A percentile compares a stretch with the other conserved stretches of the same genome.
These are phyloP conservation scores for Leuciscus waleckii DNA, from an alignment of 2,797 vertebrate genomes.

Conservation along the genomic window DNA sequence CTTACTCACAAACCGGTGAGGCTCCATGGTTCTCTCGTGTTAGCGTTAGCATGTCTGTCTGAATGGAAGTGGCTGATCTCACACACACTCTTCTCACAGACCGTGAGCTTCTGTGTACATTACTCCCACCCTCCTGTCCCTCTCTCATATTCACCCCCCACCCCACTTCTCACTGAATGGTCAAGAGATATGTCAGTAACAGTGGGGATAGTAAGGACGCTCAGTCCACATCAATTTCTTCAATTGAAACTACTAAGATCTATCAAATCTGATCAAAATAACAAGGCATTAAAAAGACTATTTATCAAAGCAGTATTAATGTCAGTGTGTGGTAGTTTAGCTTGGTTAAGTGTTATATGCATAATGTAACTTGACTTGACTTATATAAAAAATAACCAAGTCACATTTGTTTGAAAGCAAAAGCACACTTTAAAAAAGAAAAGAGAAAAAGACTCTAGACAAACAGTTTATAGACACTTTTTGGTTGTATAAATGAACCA, in stretches of 20 bases:
- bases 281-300: neutral
- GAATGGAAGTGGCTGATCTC: conserved; percentile 4
- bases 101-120: conserved; percentile 13
- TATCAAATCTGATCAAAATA: neutral
- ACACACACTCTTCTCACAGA: neutral
- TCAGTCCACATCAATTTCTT: neutral
- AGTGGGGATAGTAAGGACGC: neutral
- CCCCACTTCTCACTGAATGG: neutral
- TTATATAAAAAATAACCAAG: neutral
- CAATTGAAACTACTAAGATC: neutral
- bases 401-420: neutral
- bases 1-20: conserved; percentile 56
- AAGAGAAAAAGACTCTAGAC: neutral
- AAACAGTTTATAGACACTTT: neutral
- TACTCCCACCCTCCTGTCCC: conserved; percentile 10
- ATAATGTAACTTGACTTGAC: too few species aligned
- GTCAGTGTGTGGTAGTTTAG: neutral
- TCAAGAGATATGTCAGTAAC: neutral
- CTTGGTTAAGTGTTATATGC: neutral
- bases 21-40: conserved; percentile 53
- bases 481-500: neutral
- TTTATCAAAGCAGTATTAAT: neutral
- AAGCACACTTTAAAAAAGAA: neutral
- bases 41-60: conserved; percentile 53
- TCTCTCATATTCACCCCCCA: conserved; percentile 16